Base-by-base conservation (phyloP, 1,140 invertebrate genomes). In the Cherax destructor region DNA sequence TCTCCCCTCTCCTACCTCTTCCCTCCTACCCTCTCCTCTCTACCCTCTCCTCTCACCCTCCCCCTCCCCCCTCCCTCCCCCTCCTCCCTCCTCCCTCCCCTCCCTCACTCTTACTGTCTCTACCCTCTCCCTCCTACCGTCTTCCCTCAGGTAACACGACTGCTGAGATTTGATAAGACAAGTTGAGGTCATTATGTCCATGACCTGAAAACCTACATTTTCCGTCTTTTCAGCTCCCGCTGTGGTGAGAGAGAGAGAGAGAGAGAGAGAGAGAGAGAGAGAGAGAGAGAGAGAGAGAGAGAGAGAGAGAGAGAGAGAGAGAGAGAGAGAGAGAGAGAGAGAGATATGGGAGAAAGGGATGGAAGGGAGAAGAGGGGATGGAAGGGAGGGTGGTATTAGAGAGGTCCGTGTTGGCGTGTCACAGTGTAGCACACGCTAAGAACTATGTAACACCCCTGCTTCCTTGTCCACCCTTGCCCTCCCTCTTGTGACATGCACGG, bases 281-380 rank as follows among this genome's bases (percentile, higher is more conserved):
- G 4, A 78, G 76, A 47, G 76, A 78, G 30, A 81, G 49, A 81
- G n/a, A 50, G 50, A 56, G 50, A 81, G 79, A 81, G 6, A 81
- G 49, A 81, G 50, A 59, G 79, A 81, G 49, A 81, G 79, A 81
- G 49, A 81, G 79, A 81, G 49, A 81, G 6, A 10, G 52, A 50
- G 21, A 52, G 41, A 81, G 79, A 81, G 47, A 50, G 47, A 50
- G 18, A 21, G 47, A 81, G 49, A 81, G 6, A 10, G 52, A 50
- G 21, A 52, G 41, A 81, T n/a, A 81, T 5, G 65, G 5, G 79
- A 81, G 47, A 50, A 4, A 50, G 18, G 1, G 47, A 41, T 41
- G 30, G 30, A 41, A 50, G 47, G 1, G 47, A 81, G 1, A 81
- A 4, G n/a, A 16, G 5, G 30, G 50, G 0, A 59, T 13, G 16